Evolutionary conservation across 2,113 vertebrate species (phyloP).

Genomic region (Sialia sialis): DNA sequence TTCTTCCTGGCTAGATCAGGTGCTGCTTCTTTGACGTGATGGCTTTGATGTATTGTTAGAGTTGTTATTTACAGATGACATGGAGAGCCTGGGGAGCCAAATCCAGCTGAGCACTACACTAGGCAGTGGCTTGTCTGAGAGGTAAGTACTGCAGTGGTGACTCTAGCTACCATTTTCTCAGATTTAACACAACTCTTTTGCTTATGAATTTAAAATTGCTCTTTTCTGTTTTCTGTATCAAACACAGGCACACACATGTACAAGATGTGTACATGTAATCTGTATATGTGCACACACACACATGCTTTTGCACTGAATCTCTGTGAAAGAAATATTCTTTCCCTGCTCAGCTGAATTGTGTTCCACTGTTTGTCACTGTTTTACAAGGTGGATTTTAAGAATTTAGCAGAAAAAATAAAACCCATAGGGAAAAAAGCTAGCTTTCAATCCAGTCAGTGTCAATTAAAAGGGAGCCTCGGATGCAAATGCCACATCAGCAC

Average conservation of each 20-base stretch:
- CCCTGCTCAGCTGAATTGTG: not conserved
- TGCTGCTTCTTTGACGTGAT: not conserved
- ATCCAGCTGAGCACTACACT: not conserved
- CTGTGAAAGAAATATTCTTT: not conserved
- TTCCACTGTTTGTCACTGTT: not conserved
- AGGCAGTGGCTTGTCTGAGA: not conserved
- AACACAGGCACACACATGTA: rapidly evolving
- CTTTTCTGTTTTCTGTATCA: not conserved
- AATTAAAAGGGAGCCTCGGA: slow-evolving; percentile 74
- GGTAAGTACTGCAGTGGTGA: not conserved
- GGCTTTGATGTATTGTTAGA: not conserved
- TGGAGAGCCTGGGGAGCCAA: not conserved
- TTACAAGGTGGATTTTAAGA: slow-evolving; percentile 29
- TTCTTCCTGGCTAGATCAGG: not conserved
- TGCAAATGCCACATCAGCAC: slow-evolving; percentile 86
- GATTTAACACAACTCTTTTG: not conserved
- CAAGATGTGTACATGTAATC: not conserved
- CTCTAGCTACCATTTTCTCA: not conserved
- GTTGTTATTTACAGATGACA: not conserved
- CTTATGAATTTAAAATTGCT: not conserved
- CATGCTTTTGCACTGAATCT: not conserved
- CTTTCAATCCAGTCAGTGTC: slow-evolving; percentile 61
- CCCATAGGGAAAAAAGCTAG: not conserved
- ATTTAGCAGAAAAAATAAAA: slow-evolving; percentile 51
- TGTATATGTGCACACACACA: rapidly evolving